Percentiles rank a stretch among this genome's conserved stretches.
Conservation (phyloP, 2,797 vertebrate species). For the Balearica regulorum region DNA sequence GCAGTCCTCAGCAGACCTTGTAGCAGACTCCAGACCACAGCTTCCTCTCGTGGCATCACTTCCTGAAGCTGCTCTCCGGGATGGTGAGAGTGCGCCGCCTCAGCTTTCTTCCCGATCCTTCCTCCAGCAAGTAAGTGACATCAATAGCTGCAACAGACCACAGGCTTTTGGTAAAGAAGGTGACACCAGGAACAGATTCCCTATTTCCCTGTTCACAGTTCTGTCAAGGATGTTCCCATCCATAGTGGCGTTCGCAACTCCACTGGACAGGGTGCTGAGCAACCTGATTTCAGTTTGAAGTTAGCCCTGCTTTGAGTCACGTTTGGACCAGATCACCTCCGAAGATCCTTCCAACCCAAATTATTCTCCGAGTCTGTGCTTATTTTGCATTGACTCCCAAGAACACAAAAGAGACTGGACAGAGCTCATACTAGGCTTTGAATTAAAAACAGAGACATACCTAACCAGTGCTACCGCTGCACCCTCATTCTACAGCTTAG, state of each 20-base stretch:
- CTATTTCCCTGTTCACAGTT: rapidly evolving
- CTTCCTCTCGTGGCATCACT: conserved; percentile 73
- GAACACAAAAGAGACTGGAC: background rate
- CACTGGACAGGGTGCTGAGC: background rate
- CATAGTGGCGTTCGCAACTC: background rate
- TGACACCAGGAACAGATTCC: rapidly evolving
- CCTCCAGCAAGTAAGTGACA: conserved; percentile 94
- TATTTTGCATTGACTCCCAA: background rate
- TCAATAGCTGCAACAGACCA: conserved; percentile 86
- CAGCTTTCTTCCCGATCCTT: conserved; percentile 89
- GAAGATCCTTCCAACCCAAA: background rate
- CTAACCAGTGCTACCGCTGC: background rate
- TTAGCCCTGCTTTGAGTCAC: background rate
- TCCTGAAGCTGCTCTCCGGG: conserved; percentile 87
- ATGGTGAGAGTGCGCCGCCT: conserved; percentile 89
- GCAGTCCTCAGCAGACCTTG: background rate
- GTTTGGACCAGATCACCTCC: background rate
- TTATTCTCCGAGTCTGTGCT: background rate
- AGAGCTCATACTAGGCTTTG: background rate
- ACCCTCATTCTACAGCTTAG: background rate
- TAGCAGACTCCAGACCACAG: background rate
- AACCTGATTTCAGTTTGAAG: background rate
- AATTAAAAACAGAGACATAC: background rate
- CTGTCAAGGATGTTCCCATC: background rate
- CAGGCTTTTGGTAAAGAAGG: background rate